Conservation (phyloP, 2,888 invertebrate genomes). For the Scaptomyza caliginosa region DNA sequence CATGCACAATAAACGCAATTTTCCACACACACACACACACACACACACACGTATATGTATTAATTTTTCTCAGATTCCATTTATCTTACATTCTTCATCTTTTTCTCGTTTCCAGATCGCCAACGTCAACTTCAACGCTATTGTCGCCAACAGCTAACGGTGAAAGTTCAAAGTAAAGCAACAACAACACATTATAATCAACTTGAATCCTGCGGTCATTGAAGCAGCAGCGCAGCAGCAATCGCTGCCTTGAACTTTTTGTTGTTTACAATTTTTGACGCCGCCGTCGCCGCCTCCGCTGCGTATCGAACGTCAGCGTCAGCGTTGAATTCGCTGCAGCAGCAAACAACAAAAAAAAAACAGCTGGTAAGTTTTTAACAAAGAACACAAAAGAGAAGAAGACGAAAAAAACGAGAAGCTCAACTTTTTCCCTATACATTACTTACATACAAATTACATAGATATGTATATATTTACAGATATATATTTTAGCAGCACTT, state of each 20-base stretch:
- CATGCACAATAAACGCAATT: conserved; percentile 54
- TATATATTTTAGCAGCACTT: conserved; percentile 34
- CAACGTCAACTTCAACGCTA: conserved; percentile 29
- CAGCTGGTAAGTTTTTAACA: conserved; percentile 50
- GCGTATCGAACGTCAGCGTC: conserved; percentile 25
- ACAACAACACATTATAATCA: conserved; percentile 20
- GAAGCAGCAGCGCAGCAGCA: neutral
- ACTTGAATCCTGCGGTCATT: conserved; percentile 29
- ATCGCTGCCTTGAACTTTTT: neutral
- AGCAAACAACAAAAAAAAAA: conserved; percentile 35
- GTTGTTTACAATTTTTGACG: conserved; percentile 33
- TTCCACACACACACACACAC: conserved; percentile 4
- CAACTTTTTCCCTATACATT: conserved; percentile 18
- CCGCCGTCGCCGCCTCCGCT: neutral
- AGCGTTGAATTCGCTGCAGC: conserved; percentile 37
- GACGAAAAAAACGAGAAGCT: neutral
- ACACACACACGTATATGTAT: conserved; percentile 1
- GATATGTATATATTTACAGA: neutral
- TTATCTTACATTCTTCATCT: conserved; percentile 1
- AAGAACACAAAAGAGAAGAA: neutral
- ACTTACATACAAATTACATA: conserved; percentile 5
- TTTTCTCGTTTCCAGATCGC: conserved; percentile 38
- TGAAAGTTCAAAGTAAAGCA: conserved; percentile 28
- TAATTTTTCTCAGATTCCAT: conserved; percentile 4
- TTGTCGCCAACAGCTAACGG: conserved; percentile 28